Evolutionary conservation across 1,140 invertebrate species (phyloP).

Genomic region (Atta texana): DNA sequence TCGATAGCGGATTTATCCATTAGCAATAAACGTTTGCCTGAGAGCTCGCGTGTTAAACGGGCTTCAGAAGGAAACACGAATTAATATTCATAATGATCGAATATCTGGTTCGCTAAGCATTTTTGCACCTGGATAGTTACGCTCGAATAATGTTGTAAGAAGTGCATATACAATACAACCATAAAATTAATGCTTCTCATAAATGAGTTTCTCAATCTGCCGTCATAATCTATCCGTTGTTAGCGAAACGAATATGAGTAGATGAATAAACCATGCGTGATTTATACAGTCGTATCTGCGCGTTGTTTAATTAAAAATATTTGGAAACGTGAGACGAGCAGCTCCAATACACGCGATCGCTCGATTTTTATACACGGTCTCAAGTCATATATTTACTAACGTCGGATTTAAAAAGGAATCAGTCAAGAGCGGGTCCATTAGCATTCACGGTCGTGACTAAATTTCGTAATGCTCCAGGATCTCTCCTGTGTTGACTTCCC

Average conservation of each 20-base stretch:
- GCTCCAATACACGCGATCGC: not conserved
- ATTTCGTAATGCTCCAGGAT: slow-evolving; percentile 73
- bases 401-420: slow-evolving; percentile 48
- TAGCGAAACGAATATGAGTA: slow-evolving; percentile 28
- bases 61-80: not conserved
- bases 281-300: not conserved
- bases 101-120: not conserved
- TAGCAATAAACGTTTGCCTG: not conserved
- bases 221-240: not conserved
- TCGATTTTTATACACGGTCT: not conserved
- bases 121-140: not conserved
- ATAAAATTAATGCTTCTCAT: slow-evolving; percentile 2
- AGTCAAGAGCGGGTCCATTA: slow-evolving; percentile 61
- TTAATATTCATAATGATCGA: slow-evolving; percentile 1
- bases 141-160: not conserved
- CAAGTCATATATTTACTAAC: slow-evolving; percentile 35
- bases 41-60: slow-evolving; percentile 14
- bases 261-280: not conserved
- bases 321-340: not conserved
- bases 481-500: slow-evolving; percentile 68
- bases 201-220: not conserved
- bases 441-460: slow-evolving; percentile 73
- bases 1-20: slow-evolving; percentile 26
- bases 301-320: slow-evolving; percentile 3
- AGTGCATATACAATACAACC: not conserved